Conservation (phyloP, 2,797 vertebrate species). For the Poeciliopsis presidionis region DNA sequence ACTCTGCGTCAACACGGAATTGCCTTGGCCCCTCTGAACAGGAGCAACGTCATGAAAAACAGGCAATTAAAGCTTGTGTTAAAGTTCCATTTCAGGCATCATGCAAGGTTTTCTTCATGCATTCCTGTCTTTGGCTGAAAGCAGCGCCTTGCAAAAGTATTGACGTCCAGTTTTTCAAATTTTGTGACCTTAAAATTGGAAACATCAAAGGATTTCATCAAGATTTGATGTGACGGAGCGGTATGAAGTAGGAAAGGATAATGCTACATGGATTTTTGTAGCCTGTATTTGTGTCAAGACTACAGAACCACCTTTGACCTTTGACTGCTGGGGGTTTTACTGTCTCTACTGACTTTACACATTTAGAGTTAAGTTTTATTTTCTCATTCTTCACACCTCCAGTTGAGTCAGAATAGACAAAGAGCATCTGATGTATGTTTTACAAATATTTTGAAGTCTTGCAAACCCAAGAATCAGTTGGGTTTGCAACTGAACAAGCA, state of each 20-base stretch:
- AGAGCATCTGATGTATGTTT: not conserved
- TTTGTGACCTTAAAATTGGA: not conserved
- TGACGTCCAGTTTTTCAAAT: not conserved
- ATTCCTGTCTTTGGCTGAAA: slow-evolving; percentile 21
- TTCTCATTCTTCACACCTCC: not conserved
- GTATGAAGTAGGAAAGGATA: not conserved
- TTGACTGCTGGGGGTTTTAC: not conserved
- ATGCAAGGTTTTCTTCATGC: slow-evolving; percentile 19
- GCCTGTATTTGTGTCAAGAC: not conserved
- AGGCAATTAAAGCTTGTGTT: slow-evolving; percentile 41
- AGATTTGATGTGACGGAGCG: not conserved
- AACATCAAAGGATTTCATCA: not conserved
- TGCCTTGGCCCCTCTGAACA: slow-evolving; percentile 63
- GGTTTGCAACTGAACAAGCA: too few species aligned
- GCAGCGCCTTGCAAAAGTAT: not conserved
- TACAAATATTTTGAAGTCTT: not conserved
- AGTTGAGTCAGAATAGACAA: not conserved
- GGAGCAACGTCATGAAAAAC: slow-evolving; percentile 57
- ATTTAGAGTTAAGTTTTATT: not conserved
- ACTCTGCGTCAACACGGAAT: slow-evolving; percentile 45
- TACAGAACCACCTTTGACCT: not conserved
- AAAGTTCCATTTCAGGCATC: slow-evolving; percentile 28
- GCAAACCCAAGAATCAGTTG: not conserved
- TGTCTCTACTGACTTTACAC: not conserved
- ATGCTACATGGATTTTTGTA: not conserved